Base-by-base conservation (phyloP, 2,797 vertebrate genomes). In the Setipinna tenuifilis region DNA sequence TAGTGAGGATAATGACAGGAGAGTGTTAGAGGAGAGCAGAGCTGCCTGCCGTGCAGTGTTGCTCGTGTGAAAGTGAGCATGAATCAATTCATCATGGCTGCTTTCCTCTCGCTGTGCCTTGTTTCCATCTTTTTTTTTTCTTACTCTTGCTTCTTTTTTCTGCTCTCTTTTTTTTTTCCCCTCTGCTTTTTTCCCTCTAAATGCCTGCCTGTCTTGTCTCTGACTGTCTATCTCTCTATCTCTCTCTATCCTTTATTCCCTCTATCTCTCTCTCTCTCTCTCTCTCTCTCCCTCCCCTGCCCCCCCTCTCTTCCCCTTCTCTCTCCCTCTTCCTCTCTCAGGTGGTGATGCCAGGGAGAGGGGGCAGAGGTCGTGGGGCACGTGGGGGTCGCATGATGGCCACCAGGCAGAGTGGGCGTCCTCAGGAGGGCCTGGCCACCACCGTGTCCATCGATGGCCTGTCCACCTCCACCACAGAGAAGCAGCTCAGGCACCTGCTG, bases 361-460 rank as follows among this genome's bases (percentile, higher is more conserved):
- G 97, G 90, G 95, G 97, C 91, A 19, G 71, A 21, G 97, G 96
- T 81, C 94, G 95, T 90, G 95, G 95, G 91, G 83, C 28, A 16
- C 86, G 92, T 28, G 93, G 92, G 50, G 96, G 96, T 81, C 95
- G 96, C 54, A 86, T 95, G 89, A 94, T 95, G 92, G 91, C 97
- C 90, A 96, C 96, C 90, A 96, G 97, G 91, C 97, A 96, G 94
- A 96, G 93, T 92, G 95, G 95, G 86, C 96, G 94, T 83, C 93
- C 90, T 84, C 92, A 93, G 50, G 97, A 98, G 90, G 95, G 92
- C 81, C 95, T 96, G 89, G 94, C 94, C 85, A 96, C 96, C 2
- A 94, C 97, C 0, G 98, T 99, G 91, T 98, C 97, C 87, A 98
- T 99, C 84, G 98, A 99, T 91, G 98, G 98, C 86, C 97, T 99